Base-by-base conservation (phyloP, 2,888 invertebrate species). In the Cremastobaeus sp. region DNA sequence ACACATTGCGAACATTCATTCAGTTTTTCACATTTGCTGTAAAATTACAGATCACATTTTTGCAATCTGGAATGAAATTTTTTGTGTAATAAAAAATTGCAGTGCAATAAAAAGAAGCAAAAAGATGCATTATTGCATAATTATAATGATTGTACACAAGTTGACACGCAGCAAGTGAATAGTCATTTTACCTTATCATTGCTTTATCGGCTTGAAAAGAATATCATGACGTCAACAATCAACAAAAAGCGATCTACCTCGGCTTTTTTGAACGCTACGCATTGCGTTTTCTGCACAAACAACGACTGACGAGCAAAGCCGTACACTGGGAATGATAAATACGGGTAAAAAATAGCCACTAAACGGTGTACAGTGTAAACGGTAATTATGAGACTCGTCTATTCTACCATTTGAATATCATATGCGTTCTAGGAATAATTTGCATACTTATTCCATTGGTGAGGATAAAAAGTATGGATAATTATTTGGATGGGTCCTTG, bases 171-270 rank as follows among this genome's bases (percentile, higher is more conserved):
- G n/a, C n/a, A n/a, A 32, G 6, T 14, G 34, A 32, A 57, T 34
- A 35, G 11, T 57, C 32, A 25, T 66, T 47, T 34, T 48, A 34
- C 45, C 62, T 48, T 39, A 21, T 17, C 52, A 37, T 54, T 60
- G 55, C 50, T 70, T 70, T 52, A 64, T 64, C 39, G 32, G 28
- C 21, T 20, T 71, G 69, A 54, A 41, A 47, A 54, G 60, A 69
- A 54, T 50, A 32, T 34, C 18, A 28, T 72, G 72, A 72, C 72
- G 65, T 65, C 71, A 71, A 39, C 47, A 30, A 18, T 14, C 50
- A 34, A 62, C 59, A 71, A 71, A 65, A 71, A 65, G 65, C 54
- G 15, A 72, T 59, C 54, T 54, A 72, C 71, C 71, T 72, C 71
- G 71, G 50, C 21, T 59, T 32, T 50, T 45, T 32, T 50, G 25